Evolutionary conservation across 1,140 invertebrate species (phyloP), one percentile per base, ranked within the genome.

Genomic region (Heliconius himera): DNA sequence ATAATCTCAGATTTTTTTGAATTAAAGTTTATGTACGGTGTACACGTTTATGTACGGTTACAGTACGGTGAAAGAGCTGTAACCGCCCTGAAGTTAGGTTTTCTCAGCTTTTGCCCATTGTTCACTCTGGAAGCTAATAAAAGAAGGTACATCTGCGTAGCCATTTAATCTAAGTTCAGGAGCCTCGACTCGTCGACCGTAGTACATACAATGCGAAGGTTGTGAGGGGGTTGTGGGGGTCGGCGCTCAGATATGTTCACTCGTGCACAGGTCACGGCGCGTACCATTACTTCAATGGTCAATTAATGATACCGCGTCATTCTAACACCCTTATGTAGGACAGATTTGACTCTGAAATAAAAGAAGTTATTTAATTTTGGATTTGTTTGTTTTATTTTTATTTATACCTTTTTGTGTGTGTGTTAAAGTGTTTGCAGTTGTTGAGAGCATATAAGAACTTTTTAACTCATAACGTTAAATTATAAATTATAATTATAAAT

Each of bases 291-390:
- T 90, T 82, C 87, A 87, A 89, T 89, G 89, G 91, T 91, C 91
- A 91, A 92, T 91, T 93, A 90, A 94, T 93, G 91, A 89, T 90
- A 88, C 89, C 82, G 88, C 91, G 93, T 91, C 90, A 90, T 93
- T 93, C 90, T 94, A 93, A 94, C 93, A 94, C 92, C 86, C 91
- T 93, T 93, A 93, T 93, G 93, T 94, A 94, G 93, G 88, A 93
- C 89, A 94, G 93, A 94, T 93, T 94, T 94, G 92, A 93, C 93
- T 94, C 90, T 93, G 93, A 93, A 94, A 92, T 94, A 94, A 94
- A 94, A 93, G 90, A 94, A 93, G 90, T 94, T 93, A 93, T 94
- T 94, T 93, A 94, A 93, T 94, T 94, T 94, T 94, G 91, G 93
- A 93, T 85, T 49, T 85, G 79, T 84, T 92, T 83, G 90, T 93